phyloP scores from a whole-genome alignment of 2,797 vertebrate species.

The Gymnopithys bicolor region DNA sequence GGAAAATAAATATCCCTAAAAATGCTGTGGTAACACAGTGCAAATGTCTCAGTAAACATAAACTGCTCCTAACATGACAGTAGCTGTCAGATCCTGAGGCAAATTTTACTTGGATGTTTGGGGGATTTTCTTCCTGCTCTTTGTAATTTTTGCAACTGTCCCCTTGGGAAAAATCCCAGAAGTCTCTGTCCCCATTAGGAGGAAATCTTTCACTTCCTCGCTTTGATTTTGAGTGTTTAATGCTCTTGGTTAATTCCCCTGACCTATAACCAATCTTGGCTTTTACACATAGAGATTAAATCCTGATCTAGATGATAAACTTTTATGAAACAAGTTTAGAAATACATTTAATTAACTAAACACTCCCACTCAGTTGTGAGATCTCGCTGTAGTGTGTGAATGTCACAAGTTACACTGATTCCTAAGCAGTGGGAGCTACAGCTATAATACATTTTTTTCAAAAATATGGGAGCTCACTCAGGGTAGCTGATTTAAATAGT shows the following conservation, averaged over 20 bases:
- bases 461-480: neutral
- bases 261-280: constrained; percentile 49
- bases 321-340: constrained; percentile 16
- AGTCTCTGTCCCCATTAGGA: constrained; percentile 34
- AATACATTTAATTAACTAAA: constrained; percentile 21
- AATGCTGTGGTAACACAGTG: neutral
- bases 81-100: neutral
- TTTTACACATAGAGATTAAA: neutral
- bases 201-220: constrained; percentile 55
- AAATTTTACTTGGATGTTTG: neutral
- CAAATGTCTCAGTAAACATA: neutral
- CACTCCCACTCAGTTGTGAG: neutral
- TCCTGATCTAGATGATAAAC: constrained; percentile 19
- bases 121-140: constrained; percentile 1
- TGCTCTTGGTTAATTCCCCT: constrained; percentile 18
- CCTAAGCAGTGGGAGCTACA: neutral
- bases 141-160: neutral
- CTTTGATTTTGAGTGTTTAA: constrained; percentile 48
- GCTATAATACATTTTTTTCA: neutral
- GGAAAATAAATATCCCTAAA: neutral
- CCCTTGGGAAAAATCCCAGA: constrained; percentile 30
- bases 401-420: neutral
- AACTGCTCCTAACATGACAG: neutral
- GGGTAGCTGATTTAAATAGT: neutral
- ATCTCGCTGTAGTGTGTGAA: neutral